A percentile compares a stretch with the other conserved stretches of the same genome.
These are phyloP conservation scores for Metellina segmentata DNA, from an alignment of 2,888 invertebrate genomes.

Conservation along the genomic window DNA sequence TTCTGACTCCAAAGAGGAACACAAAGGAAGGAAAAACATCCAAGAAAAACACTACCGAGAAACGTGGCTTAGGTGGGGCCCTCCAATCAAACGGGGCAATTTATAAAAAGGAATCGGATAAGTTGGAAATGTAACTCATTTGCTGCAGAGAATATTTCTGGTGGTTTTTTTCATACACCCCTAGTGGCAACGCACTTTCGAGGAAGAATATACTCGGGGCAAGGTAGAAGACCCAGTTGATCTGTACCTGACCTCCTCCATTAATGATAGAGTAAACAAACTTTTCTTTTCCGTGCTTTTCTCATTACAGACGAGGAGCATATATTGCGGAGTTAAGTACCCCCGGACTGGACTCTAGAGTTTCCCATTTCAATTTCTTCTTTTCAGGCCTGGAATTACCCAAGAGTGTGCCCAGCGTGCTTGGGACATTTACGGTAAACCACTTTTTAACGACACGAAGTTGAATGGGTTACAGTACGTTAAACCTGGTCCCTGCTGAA, in stretches of 20 bases:
- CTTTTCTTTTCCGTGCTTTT: conserved; percentile 28
- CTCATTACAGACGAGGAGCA: conserved; percentile 25
- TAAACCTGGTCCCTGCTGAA: not conserved
- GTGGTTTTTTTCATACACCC: conserved; percentile 3
- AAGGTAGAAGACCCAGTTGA: conserved; percentile 39
- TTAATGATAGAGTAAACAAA: conserved; percentile 52
- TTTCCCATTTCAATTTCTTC: conserved; percentile 39
- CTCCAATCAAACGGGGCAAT: conserved; percentile 19
- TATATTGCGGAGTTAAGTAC: conserved; percentile 9
- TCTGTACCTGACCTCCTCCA: conserved; percentile 25
- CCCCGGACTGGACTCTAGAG: not conserved
- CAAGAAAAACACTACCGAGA: conserved; percentile 2
- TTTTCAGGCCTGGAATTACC: not conserved
- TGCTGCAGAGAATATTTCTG: not conserved
- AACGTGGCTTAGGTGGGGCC: conserved; percentile 30
- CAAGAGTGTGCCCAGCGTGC: not conserved
- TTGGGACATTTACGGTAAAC: not conserved
- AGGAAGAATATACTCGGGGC: conserved; percentile 28
- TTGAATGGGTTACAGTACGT: not conserved
- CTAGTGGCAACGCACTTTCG: conserved; percentile 36
- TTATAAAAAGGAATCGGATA: conserved; percentile 11
- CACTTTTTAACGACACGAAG: not conserved
- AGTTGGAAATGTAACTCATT: conserved; percentile 32
- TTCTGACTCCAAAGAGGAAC: conserved; percentile 9
- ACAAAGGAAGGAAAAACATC: not conserved